These are phyloP conservation scores for Conus betulinus DNA, from an alignment of 1,140 invertebrate genomes.

Conservation along the genomic window DNA sequence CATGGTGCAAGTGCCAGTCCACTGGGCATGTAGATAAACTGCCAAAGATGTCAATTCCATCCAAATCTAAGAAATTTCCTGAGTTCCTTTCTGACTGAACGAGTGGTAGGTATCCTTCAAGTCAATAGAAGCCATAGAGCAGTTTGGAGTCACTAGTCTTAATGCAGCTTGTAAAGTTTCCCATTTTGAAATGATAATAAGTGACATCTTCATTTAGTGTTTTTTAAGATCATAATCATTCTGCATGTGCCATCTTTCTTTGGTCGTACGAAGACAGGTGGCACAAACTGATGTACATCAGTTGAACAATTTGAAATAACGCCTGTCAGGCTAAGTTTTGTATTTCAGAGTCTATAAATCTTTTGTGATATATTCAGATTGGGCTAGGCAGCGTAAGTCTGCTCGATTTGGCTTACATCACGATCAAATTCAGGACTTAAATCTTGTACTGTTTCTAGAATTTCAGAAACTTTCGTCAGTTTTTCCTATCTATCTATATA, in stretches of 20 bases:
- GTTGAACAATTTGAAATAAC: background rate
- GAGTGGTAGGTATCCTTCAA: conserved; percentile 51
- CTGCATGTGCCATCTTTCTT: conserved; percentile 46
- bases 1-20: conserved; percentile 36
- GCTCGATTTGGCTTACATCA: background rate
- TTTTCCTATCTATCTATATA: too few relatives aligned
- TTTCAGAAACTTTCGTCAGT: too few relatives aligned
- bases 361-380: background rate
- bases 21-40: conserved; percentile 8
- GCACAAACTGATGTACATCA: conserved; percentile 42
- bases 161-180: conserved; percentile 48
- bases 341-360: background rate
- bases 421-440: background rate
- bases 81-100: conserved; percentile 22
- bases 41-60: conserved; percentile 39
- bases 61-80: conserved; percentile 47
- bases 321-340: background rate
- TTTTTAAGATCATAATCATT: background rate
- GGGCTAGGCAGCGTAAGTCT: background rate
- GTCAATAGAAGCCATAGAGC: conserved; percentile 52
- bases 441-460: too few relatives aligned
- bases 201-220: conserved; percentile 45
- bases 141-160: conserved; percentile 43
- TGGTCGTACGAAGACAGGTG: conserved; percentile 49
- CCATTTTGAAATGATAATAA: conserved; percentile 61